Evolutionary conservation across 2,113 vertebrate genomes (phyloP), one percentile per base, ranked within the genome.

Genomic region (Phoxinus phoxinus): DNA sequence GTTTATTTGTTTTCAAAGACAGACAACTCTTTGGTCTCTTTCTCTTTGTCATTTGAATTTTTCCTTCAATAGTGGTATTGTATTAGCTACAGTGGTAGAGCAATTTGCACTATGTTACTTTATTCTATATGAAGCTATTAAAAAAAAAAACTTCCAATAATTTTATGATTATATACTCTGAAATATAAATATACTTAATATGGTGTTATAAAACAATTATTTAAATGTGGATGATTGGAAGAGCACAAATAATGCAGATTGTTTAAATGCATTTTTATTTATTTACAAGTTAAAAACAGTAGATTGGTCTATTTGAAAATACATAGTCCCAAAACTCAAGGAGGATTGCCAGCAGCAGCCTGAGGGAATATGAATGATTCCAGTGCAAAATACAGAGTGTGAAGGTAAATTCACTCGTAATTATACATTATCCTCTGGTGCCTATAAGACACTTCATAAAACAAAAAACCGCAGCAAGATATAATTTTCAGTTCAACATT

Each of bases 401-500:
- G 25, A 51, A 79, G 48, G 27, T 32, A 48, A 30, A 67, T 81
- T 81, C 41, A 30, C 25, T 23, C 25, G 1, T 27, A 67, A 48
- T 32, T 6, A 69, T 78, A 78, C 30, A 78, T 48, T 17, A 84
- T 88, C 80, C 90, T 30, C 87, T 87, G 88, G 83, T 90, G 81
- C 86, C 89, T 74, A 87, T 77, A 23, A 77, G 32, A 67, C n/a
- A 67, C 44, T 86, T 27, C 84, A 63, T 12, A 51, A 44, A 17
- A 81, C 15, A 48, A 67, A 65, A 81, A 17, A 41, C 19, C 9
- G 19, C 9, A 71, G 67, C 19, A 41, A 71, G 67, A 41, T 71
- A 41, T 23, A 3, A 23, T 71, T 41, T 71, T 48, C 46, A 76
- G 80, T 35, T 63, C 37, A 30, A 59, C 41, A 15, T 63, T 32